These are phyloP conservation scores for Drosophila sechellia DNA, from an alignment of 1,140 invertebrate species.

Conservation along the genomic window DNA sequence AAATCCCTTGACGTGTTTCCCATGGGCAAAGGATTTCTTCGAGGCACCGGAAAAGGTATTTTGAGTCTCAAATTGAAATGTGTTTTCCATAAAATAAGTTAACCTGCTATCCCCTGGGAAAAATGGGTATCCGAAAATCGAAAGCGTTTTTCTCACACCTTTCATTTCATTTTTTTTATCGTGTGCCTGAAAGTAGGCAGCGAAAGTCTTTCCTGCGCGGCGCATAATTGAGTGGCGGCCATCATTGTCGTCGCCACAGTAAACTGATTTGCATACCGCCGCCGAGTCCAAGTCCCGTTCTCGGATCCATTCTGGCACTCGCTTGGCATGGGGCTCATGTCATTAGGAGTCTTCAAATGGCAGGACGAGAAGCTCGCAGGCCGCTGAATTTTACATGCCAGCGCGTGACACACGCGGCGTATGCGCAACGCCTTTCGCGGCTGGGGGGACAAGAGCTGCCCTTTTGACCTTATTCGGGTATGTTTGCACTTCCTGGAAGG, in stretches of 20 bases:
- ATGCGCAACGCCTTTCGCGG: constrained; percentile 46
- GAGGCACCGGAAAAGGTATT: constrained; percentile 48
- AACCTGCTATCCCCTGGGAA: not conserved
- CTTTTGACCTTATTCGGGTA: constrained; percentile 5
- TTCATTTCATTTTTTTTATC: not conserved
- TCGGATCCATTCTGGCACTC: constrained; percentile 11
- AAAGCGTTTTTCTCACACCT: constrained; percentile 25
- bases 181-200: constrained; percentile 67
- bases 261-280: constrained; percentile 50
- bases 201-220: constrained; percentile 41
- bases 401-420: constrained; percentile 57
- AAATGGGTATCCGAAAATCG: constrained; percentile 5
- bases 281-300: constrained; percentile 7
- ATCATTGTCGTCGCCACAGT: constrained; percentile 51
- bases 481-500: not conserved
- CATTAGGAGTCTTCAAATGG: constrained; percentile 39
- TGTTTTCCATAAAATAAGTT: constrained; percentile 56
- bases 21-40: constrained; percentile 49
- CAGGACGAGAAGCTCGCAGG: not conserved
- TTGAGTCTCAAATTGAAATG: constrained; percentile 59
- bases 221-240: constrained; percentile 79
- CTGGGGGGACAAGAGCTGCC: not conserved
- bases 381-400: constrained; percentile 47
- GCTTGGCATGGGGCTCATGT: constrained; percentile 49
- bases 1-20: constrained; percentile 76